phyloP scores from a whole-genome alignment of 2,888 invertebrate species.

The Alentia gelatinosa region DNA sequence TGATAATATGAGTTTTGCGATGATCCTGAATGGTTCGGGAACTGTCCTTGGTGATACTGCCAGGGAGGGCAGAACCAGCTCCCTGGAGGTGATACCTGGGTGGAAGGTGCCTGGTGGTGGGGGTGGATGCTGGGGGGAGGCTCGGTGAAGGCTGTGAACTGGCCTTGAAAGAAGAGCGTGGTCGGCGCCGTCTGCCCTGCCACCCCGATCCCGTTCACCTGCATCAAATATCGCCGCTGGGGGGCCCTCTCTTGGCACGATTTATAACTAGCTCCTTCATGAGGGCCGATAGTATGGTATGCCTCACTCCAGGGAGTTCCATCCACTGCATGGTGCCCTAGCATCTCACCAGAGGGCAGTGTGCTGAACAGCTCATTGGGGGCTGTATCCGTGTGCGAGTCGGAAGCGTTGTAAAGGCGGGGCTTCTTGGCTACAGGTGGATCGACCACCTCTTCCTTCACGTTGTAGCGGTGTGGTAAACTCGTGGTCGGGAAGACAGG shows the following conservation, averaged over 20 bases:
- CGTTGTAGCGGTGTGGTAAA: background rate
- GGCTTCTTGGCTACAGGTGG: background rate
- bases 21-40: no score
- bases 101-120: no score
- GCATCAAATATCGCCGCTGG: conserved; percentile 56
- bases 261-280: background rate
- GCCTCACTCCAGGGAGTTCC: background rate
- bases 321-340: background rate
- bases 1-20: no score
- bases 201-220: conserved; percentile 58
- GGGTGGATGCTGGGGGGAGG: no score
- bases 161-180: conserved; percentile 56
- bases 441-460: background rate
- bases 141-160: conserved; percentile 54
- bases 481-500: conserved; percentile 70
- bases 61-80: no score
- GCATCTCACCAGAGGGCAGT: background rate
- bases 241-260: background rate
- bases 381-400: background rate
- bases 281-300: background rate
- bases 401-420: background rate
- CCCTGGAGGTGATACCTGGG: no score
- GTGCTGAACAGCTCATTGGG: no score
- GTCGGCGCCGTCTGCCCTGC: conserved; percentile 41
- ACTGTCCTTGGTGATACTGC: no score